Evolutionary conservation across 2,113 vertebrate species (phyloP).

Genomic region (Tinamus guttatus): DNA sequence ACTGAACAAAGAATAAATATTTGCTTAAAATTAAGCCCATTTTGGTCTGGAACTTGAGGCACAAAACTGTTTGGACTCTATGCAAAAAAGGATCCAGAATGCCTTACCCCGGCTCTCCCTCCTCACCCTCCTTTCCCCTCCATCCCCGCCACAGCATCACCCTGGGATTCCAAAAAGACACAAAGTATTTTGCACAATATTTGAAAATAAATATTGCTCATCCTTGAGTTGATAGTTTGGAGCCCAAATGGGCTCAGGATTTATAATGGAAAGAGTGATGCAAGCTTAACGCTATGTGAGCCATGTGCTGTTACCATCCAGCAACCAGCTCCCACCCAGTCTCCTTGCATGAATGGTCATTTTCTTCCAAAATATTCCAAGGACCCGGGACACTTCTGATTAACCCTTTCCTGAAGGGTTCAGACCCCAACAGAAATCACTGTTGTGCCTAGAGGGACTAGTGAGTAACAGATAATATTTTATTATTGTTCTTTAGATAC

Average conservation of each 20-base stretch:
- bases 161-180: conserved; percentile 46
- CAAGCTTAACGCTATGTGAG: conserved; percentile 48
- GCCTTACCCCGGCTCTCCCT: not conserved
- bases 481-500: not conserved
- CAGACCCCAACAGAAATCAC: not conserved
- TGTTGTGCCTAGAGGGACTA: not conserved
- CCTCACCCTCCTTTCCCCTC: not conserved
- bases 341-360: not conserved
- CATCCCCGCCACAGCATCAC: not conserved
- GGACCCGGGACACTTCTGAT: not conserved
- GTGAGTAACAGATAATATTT: not conserved
- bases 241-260: conserved; percentile 8
- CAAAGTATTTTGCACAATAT: conserved; percentile 71
- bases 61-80: conserved; percentile 30
- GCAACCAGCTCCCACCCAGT: conserved; percentile 12
- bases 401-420: conserved; percentile 42
- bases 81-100: conserved; percentile 55
- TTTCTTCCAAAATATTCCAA: conserved; percentile 24
- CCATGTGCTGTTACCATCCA: conserved; percentile 54
- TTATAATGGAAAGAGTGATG: conserved; percentile 65
- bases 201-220: conserved; percentile 75
- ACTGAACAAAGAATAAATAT: conserved; percentile 68
- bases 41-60: conserved; percentile 62
- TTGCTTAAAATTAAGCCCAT: conserved; percentile 67
- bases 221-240: conserved; percentile 53